Evolutionary conservation across 2,797 vertebrate genomes (phyloP), one percentile per base, ranked within the genome.

Genomic region (Leuciscus waleckii): DNA sequence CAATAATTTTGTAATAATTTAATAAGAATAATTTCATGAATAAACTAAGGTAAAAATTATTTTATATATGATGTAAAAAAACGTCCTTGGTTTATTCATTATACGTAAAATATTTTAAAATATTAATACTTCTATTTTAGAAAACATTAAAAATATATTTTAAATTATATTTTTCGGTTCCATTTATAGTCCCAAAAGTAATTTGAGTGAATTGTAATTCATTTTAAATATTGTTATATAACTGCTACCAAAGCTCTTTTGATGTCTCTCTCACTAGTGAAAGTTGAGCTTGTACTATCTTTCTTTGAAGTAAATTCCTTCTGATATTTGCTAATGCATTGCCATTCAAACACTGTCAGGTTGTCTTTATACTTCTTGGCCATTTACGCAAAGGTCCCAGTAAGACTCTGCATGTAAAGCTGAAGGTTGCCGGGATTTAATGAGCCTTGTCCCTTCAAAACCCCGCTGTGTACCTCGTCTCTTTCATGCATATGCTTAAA

Each of bases 401-500:
- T 13, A 14, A 19, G 76, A 2, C 70, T 37, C 6, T 19, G 14
- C 37, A 37, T 3, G 29, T 46, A 4, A 74, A 74, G 26, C 54
- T 61, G 26, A 16, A 61, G 26, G 19, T 56, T 10, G 13, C 19
- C 35, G 1, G 5, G 49, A 2, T 29, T 35, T 37, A 63, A 82
- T n/a, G 70, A 82, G 39, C 32, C 71, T 32, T 10, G 71, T 75
- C 73, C 41, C 7, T 8, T 46, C 23, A 82, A 93, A 93, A 92
- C 54, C 83, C 88, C 56, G 86, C 89, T 89, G 86, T 84, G 88
- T 90, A 87, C 86, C 65, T 88, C 88, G 37, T 43, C 32, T 65
- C 89, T 89, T 90, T 87, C 84, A 91, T 90, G 82, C 90, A 86
- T 88, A 83, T 82, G 86, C 91, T 93, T 92, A 93, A 94, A 94